Evolutionary conservation across 2,888 invertebrate species (phyloP), one percentile per base, ranked within the genome.

Genomic region (Euzetes globulus): DNA sequence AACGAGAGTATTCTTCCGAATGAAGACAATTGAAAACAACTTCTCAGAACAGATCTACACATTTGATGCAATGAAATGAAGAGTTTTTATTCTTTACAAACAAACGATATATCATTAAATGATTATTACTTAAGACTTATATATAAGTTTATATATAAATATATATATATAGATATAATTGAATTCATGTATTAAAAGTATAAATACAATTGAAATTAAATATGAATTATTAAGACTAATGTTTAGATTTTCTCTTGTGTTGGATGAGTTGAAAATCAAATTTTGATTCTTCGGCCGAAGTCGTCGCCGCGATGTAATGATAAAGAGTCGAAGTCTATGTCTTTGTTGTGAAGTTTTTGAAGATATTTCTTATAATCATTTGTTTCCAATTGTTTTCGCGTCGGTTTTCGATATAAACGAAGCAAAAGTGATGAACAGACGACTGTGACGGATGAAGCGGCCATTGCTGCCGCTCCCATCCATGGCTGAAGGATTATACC

Each of bases 391-490:
- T 73, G 19, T 25, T 19, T 33, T 27, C 27, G 37, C 47, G 13
- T 41, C 1, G 91, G 91, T 80, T 95, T 96, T 74, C 86, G 87
- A 84, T 90, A 90, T 55, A 91, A 85, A 86, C 94, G 96, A 65
- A 99, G 87, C 76, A 97, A 83, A 70, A 99, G 86, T 76, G 97
- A 97, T 58, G 96, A 96, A 78, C 91, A 90, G 0, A 99, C 97
- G 0, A 99, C 99, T 0, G 97, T 96, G 0, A 99, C 96, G 0
- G 96, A 96, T 81, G 97, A 97, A 82, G 93, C 86, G 0, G 98
- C 98, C 99, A 99, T 99, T 0, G 98, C 98, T 5, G 94, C 96
- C 0, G 97, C 95, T 22, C 98, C 98, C 97, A 99, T 99, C 99
- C 99, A 99, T 0, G 99, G 99, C 86, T 92, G 85, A 0, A 83